Base-by-base conservation (phyloP, 2,113 vertebrate species). In the Tretioscincus oriximinensis region DNA sequence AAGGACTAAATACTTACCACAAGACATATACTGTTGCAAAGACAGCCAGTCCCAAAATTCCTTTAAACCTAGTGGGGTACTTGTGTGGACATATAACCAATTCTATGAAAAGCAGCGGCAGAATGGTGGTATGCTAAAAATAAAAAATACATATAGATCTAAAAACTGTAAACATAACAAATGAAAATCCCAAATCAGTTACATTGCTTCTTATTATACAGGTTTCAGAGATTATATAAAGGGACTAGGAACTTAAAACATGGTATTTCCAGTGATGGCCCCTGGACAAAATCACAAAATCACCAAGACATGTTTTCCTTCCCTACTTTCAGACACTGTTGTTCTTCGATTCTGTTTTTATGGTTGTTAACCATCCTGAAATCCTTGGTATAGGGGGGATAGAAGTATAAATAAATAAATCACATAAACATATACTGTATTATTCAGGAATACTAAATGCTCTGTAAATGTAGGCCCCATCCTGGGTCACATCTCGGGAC, bases 41-140 rank as follows among this genome's bases (percentile, higher is more conserved):
- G 29, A 89, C 5, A 3, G 78, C 31, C 58, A 92, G 54, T 77
- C 72, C 78, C 12, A 84, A 61, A 65, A 91, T 77, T 31, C 89
- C 86, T 68, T 61, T 87, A 58, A n/a, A 51, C 24, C 84, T 91
- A 65, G 67, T 78, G 28, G 87, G 84, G 78, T 88, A 87, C 49
- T 72, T 84, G 72, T 77, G 86, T 80, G 86, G 75, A 83, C 85
- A 85, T n/a, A 93, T 73, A 26, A 60, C 75, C 41, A 93, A 87
- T 80, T 94, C 92, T 49, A 88, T 71, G 61, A 93, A 77, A 18
- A 94, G 78, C 73, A 93, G 80, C 4, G 92, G 90, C 76, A 95
- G 63, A 58, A 91, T 74, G 67, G 81, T 65, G 1, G 51, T 69
- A 61, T 66, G 78, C 76, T 90, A 82, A 75, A 87, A 89, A 70